These are phyloP conservation scores for Drosophila affinis DNA, from an alignment of 2,888 invertebrate genomes.

Conservation along the genomic window DNA sequence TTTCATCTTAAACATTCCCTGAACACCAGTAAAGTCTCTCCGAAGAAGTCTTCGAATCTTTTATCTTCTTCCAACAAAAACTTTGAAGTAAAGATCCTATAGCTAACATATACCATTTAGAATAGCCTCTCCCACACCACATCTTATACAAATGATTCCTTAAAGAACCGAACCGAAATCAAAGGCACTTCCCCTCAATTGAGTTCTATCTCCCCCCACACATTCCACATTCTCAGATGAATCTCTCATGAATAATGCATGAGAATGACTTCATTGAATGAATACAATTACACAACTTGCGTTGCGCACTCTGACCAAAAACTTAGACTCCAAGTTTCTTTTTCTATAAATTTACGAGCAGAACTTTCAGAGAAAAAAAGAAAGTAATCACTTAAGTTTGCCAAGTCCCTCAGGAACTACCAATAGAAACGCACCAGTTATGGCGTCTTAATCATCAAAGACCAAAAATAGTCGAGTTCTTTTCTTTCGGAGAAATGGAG, in stretches of 20 bases:
- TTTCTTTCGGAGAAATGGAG: constrained; percentile 3
- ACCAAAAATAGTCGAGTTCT: constrained; percentile 27
- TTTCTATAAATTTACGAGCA: constrained; percentile 75
- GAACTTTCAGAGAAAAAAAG: constrained; percentile 61
- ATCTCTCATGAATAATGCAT: constrained; percentile 65
- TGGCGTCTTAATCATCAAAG: constrained; percentile 69
- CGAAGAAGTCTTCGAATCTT: no score
- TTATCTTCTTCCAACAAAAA: no score
- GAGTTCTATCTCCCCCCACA: not conserved
- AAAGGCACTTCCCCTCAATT: not conserved
- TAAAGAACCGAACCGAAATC: not conserved
- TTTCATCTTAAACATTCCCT: no score
- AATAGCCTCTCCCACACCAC: not conserved
- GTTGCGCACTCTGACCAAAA: constrained; percentile 67
- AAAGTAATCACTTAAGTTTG: constrained; percentile 78
- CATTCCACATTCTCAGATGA: constrained; percentile 4
- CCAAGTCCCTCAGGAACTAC: constrained; percentile 36
- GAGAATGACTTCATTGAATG: constrained; percentile 69
- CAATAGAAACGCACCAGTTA: constrained; percentile 25
- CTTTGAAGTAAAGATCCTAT: no score
- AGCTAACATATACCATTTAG: no score
- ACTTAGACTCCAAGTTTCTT: constrained; percentile 68
- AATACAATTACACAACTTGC: constrained; percentile 75
- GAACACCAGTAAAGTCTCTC: no score
- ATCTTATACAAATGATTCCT: not conserved